Percentiles rank a stretch among this genome's conserved stretches.
Conservation (phyloP, 2,888 invertebrate genomes). For the Phortica okadai region DNA sequence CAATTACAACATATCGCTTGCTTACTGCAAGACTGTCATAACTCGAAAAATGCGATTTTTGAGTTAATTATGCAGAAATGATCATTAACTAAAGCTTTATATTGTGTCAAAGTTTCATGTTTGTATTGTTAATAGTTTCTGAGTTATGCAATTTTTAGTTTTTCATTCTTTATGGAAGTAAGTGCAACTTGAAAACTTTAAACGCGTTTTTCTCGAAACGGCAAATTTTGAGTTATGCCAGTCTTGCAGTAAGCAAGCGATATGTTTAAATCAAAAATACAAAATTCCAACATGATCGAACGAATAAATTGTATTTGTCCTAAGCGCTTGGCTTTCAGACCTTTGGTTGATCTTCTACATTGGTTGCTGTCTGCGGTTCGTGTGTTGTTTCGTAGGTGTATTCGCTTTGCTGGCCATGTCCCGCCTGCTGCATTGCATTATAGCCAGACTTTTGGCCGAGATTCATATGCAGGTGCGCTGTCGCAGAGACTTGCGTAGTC, state of each 20-base stretch:
- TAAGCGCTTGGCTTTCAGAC: conserved; percentile 13
- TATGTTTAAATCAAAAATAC: conserved; percentile 51
- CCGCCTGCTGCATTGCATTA: conserved; percentile 62
- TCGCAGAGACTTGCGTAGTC: conserved; percentile 40
- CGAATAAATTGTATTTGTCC: conserved; percentile 16
- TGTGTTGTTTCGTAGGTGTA: conserved; percentile 55
- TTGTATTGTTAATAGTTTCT: no score
- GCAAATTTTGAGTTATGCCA: no score
- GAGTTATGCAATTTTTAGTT: no score
- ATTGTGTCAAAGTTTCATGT: no score
- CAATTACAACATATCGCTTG: conserved; percentile 56
- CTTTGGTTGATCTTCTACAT: background rate
- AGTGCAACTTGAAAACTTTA: no score
- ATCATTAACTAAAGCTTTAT: no score
- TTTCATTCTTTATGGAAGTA: no score
- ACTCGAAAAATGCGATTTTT: no score
- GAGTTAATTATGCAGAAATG: no score
- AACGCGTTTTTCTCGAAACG: no score
- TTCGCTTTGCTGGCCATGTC: conserved; percentile 49
- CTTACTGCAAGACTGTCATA: no score
- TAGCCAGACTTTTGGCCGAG: conserved; percentile 58
- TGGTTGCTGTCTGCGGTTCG: conserved; percentile 17
- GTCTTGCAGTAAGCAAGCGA: no score
- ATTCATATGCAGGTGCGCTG: conserved; percentile 44
- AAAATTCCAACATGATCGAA: conserved; percentile 49